These are phyloP conservation scores for Melieria picta DNA, from an alignment of 2,888 invertebrate species.

Conservation along the genomic window DNA sequence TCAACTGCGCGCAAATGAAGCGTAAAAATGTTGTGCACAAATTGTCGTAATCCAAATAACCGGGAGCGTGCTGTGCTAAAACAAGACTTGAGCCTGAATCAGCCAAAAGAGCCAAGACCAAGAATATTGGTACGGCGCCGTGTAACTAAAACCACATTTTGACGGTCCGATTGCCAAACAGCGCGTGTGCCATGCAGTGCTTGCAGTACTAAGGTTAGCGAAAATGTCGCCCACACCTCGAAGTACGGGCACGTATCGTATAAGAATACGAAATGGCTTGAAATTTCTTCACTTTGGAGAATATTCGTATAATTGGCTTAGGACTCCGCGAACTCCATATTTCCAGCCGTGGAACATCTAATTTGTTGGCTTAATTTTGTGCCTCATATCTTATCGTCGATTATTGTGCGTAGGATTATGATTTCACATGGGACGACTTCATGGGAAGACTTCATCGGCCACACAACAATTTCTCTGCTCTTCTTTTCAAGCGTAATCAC, in stretches of 20 bases:
- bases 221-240: background rate
- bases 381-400: no score
- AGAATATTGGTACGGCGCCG: background rate
- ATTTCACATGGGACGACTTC: no score
- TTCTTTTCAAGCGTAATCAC: no score
- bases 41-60: background rate
- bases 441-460: no score
- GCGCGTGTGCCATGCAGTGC: background rate
- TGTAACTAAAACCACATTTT: background rate
- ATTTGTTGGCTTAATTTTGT: no score
- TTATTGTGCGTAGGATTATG: no score
- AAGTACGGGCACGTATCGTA: background rate
- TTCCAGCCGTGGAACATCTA: no score
- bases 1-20: background rate
- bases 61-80: background rate
- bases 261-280: no score
- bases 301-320: no score
- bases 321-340: no score
- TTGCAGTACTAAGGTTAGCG: background rate
- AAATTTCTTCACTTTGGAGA: no score
- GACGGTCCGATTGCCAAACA: background rate
- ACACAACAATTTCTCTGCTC: no score
- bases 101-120: background rate
- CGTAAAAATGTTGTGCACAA: slow-evolving; percentile 3
- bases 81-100: background rate